Conservation (phyloP, 2,888 invertebrate species). For the Villa cingulata region DNA sequence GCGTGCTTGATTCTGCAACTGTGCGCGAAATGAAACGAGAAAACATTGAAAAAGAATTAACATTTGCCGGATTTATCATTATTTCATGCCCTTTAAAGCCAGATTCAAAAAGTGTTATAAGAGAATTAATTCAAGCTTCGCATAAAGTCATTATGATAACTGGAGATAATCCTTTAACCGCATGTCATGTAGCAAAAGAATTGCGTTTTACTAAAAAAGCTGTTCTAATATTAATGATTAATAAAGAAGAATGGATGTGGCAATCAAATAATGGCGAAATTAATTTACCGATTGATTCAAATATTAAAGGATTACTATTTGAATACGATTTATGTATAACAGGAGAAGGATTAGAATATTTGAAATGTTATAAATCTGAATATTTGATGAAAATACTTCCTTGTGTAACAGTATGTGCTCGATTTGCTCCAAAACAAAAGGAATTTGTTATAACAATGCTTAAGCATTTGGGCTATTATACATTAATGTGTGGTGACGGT, state of each 20-base stretch:
- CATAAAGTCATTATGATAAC: slow-evolving; percentile 98
- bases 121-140: slow-evolving; percentile 85
- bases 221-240: slow-evolving; percentile 48
- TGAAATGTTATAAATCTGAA: slow-evolving; percentile 47
- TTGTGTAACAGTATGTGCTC: slow-evolving; percentile 80
- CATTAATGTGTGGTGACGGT: slow-evolving; percentile 99
- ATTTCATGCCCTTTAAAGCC: slow-evolving; percentile 95
- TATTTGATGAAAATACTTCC: slow-evolving; percentile 65
- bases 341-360: slow-evolving; percentile 70
- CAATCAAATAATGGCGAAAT: slow-evolving; percentile 56
- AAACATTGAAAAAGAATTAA: slow-evolving; percentile 71
- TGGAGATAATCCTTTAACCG: slow-evolving; percentile 97
- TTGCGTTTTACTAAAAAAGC: slow-evolving; percentile 71
- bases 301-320: slow-evolving; percentile 45
- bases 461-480: slow-evolving; percentile 69
- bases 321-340: slow-evolving; percentile 89
- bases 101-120: slow-evolving; percentile 89
- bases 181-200: slow-evolving; percentile 95
- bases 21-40: slow-evolving; percentile 73
- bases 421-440: slow-evolving; percentile 98
- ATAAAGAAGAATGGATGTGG: slow-evolving; percentile 54
- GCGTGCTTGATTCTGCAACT: slow-evolving; percentile 56
- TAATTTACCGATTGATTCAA: slow-evolving; percentile 14
- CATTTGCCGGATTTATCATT: slow-evolving; percentile 92
- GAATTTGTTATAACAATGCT: slow-evolving; percentile 85